Conservation (phyloP, 2,113 vertebrate species). For the Parotia lawesii region DNA sequence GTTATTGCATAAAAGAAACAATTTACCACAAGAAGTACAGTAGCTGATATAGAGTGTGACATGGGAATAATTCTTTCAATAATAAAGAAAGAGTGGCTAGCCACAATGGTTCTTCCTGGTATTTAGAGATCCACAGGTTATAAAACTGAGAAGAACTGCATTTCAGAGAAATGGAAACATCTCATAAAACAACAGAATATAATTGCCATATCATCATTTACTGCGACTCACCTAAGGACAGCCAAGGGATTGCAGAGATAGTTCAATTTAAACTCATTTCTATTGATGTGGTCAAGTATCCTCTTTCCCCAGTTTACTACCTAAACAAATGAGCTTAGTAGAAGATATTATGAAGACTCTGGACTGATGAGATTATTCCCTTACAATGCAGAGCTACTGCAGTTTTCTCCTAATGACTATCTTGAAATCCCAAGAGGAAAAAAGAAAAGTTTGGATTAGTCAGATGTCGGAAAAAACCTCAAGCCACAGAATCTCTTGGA, state of each 20-base stretch:
- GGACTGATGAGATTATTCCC: not conserved
- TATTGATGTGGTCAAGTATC: not conserved
- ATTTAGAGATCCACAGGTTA: not conserved
- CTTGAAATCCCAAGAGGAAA: not conserved
- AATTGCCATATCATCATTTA: not conserved
- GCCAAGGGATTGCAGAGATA: not conserved
- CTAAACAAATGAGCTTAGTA: not conserved
- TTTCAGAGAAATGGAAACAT: slow-evolving; percentile 6
- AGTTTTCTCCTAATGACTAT: not conserved
- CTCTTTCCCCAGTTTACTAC: not conserved
- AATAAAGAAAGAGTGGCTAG: not conserved
- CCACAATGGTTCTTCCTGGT: not conserved
- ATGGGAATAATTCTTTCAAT: not conserved
- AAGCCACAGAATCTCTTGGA: not conserved
- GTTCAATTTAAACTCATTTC: not conserved
- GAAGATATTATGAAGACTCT: not conserved
- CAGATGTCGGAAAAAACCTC: not conserved
- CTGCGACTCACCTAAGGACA: not conserved
- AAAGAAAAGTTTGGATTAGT: not conserved
- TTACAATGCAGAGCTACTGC: not conserved
- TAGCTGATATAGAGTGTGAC: not conserved
- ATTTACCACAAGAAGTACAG: not conserved
- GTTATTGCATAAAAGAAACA: not conserved
- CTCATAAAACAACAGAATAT: slow-evolving; percentile 4
- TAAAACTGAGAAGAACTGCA: not conserved